Evolutionary conservation across 2,888 invertebrate genomes (phyloP), one percentile per base, ranked within the genome.

Genomic region (Trichogramma evanescens): DNA sequence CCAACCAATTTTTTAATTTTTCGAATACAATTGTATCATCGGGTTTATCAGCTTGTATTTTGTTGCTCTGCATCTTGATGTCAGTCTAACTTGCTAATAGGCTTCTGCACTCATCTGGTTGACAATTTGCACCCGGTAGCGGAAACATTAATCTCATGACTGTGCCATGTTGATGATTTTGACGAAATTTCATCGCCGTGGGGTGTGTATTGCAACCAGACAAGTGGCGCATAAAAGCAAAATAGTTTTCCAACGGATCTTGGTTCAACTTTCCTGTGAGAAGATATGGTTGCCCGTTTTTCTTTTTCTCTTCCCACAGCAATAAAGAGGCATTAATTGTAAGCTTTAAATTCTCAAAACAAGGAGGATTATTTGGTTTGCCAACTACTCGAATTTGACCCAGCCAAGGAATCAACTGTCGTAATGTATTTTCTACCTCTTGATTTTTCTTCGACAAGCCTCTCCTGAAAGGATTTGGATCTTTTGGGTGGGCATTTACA

Each of bases 241-340:
- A 65, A 13, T 65, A 55, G 58, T 67, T 71, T 61, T 71, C 69
- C 5, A 70, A 40, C 3, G 67, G 61, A 58, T 71, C 70, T 58
- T 66, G 69, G 60, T 67, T 66, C 4, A 67, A 51, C 13, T 66
- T 53, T 45, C 61, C 59, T 13, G 67, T 67, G 6, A 65, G 54
- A n/a, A 67, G 54, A 54, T 66, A 69, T 26, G 49, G 56, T 6
- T 54, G 52, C 1, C 63, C 63, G 10, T 63, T 55, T 8, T 50
- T 54, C 61, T 57, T 56, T 55, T 70, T 56, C 26, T 65, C 60
- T 7, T 65, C 43, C 64, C 66, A 70, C 10, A 70, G 50, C 51
- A 56, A 39, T 9, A 69, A 42, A 54, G 67, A 64, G 48, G 65
- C 54, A 26, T 62, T 64, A 10, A 71, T 62, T 1, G 64, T 68